A percentile compares a stretch with the other conserved stretches of the same genome.
phyloP scores from a whole-genome alignment of 2,113 vertebrate species.

The Epinephelus fuscoguttatus region DNA sequence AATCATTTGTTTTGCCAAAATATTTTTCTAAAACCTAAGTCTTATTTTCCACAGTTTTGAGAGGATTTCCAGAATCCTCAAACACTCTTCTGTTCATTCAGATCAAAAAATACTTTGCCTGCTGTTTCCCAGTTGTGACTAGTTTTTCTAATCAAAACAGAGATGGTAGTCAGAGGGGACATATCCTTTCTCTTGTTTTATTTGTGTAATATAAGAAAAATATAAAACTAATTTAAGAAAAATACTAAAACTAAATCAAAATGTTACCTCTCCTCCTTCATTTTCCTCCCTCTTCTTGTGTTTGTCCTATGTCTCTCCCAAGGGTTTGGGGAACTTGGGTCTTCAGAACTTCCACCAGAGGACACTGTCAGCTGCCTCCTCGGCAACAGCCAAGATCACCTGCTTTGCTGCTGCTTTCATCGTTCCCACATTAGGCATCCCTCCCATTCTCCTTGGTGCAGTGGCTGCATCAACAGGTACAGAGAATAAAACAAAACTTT shows the following conservation, averaged over 20 bases:
- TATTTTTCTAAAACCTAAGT: too few species aligned
- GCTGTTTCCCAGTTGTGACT: background rate
- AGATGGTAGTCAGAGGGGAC: background rate
- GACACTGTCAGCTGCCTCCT: slow-evolving; percentile 80
- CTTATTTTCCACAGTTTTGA: too few species aligned
- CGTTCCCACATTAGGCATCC: slow-evolving; percentile 82
- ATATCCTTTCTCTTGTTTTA: too few species aligned
- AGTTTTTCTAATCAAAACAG: background rate
- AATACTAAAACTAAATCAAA: too few species aligned
- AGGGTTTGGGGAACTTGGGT: slow-evolving; percentile 86
- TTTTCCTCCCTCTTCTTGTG: background rate
- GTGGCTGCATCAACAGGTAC: slow-evolving; percentile 86
- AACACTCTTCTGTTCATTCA: background rate
- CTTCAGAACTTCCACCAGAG: slow-evolving; percentile 89
- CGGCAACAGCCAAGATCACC: slow-evolving; percentile 80
- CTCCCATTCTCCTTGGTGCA: slow-evolving; percentile 85
- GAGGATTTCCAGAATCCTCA: background rate
- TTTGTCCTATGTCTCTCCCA: background rate
- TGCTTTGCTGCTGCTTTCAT: slow-evolving; percentile 83
- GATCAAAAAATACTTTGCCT: background rate
- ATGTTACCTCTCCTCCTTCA: background rate
- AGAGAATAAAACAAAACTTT: background rate
- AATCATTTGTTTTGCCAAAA: background rate
- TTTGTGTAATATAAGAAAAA: background rate
- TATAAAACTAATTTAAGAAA: background rate